Evolutionary conservation across 2,113 vertebrate species (phyloP), one percentile per base, ranked within the genome.

Genomic region (Mormoops blainvillei): DNA sequence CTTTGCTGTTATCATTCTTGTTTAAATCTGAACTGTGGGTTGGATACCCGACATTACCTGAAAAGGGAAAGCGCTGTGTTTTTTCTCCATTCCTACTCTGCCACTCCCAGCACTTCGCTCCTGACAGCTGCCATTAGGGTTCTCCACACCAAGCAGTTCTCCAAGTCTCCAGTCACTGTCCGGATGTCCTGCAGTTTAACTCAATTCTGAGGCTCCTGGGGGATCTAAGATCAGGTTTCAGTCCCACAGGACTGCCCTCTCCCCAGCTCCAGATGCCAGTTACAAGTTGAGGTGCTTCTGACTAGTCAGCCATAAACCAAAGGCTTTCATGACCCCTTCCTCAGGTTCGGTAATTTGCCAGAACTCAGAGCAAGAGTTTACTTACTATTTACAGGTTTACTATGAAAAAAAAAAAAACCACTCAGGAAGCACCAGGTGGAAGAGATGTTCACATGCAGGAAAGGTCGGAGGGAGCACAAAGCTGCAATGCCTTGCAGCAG

Each of bases 401-500:
- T 41, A 5, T 33, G 16, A 14, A 63, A 63, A 48, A 48, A n/a
- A 48, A 89, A 45, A 2, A 48, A 41, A 12, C n/a, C 52, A 33
- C 19, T 33, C 19, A 16, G 45, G 61, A 43, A 54, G 26, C 26
- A 54, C 8, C 5, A 10, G 13, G 12, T 26, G 16, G 24, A 54
- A 43, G 41, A 61, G 16, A 33, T 9, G 31, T 31, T 6, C 48
- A 5, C 19, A 22, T 36, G 13, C 45, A 76, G 36, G 28, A 14
- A 16, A n/a, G 16, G 18, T 18, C 45, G 45, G 26, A 16, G 20
- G 28, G 19, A 31, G 26, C 61, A 54, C 45, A 52, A 48, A 33
- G 45, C n/a, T 67, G 16, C 58, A 3, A 2, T 0, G 1, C 45
- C 24, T n/a, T 6, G 43, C 12, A 28, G 61, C 36, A 13, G 0